Conservation (phyloP, 2,888 invertebrate species). For the Eurytoma californica region DNA sequence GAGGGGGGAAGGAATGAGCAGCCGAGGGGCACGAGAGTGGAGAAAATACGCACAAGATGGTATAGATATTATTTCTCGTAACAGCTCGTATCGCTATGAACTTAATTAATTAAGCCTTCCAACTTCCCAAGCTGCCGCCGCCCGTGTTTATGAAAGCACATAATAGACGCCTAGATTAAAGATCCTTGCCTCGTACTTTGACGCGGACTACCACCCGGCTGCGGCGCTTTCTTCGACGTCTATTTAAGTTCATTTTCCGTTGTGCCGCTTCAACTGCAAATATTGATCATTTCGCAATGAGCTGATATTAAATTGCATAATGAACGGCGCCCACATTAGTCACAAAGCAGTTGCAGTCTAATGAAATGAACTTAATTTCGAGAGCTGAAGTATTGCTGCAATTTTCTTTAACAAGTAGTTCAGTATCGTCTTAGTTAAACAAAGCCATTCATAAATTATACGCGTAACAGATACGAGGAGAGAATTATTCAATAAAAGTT, state of each 20-base stretch:
- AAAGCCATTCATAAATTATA: too few relatives aligned
- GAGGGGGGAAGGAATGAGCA: neutral
- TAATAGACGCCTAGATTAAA: slow-evolving; percentile 37
- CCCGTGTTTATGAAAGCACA: slow-evolving; percentile 40
- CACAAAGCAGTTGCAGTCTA: too few relatives aligned
- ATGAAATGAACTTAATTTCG: too few relatives aligned
- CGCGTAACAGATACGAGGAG: too few relatives aligned
- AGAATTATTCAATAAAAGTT: too few relatives aligned
- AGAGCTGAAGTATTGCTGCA: too few relatives aligned
- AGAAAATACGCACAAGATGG: slow-evolving; percentile 7
- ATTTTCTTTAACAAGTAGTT: too few relatives aligned
- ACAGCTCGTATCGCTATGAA: slow-evolving; percentile 42
- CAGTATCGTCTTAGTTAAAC: too few relatives aligned
- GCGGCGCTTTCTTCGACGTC: slow-evolving; percentile 12
- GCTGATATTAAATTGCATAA: too few relatives aligned
- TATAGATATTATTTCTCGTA: slow-evolving; percentile 38
- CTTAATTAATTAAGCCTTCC: slow-evolving; percentile 50
- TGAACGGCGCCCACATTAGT: too few relatives aligned
- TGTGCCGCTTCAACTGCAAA: slow-evolving; percentile 2
- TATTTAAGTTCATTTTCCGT: slow-evolving; percentile 26
- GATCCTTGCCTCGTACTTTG: slow-evolving; percentile 15
- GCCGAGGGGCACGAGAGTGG: too few relatives aligned
- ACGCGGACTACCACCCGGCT: neutral
- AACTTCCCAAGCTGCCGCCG: slow-evolving; percentile 22
- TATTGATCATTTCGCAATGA: slow-evolving; percentile 28